A percentile compares a stretch with the other conserved stretches of the same genome.
Conservation (phyloP, 1,140 invertebrate species). For the Dryas iulia region DNA sequence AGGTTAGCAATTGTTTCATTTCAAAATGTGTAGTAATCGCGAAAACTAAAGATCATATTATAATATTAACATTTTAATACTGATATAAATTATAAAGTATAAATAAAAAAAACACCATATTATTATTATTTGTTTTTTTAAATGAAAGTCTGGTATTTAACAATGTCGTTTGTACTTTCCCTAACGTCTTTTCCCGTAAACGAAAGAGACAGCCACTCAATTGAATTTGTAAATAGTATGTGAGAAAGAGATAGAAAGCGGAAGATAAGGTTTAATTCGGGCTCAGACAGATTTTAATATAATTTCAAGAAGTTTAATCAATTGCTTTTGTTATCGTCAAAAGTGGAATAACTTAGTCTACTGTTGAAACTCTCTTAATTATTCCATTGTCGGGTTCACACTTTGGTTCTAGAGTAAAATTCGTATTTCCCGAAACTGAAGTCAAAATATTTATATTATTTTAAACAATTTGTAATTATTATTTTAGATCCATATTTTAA, state of each 20-base stretch:
- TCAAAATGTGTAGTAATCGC: too few species aligned
- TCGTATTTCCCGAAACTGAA: too few species aligned
- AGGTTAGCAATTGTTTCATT: too few species aligned
- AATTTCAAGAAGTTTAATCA: conserved; percentile 25
- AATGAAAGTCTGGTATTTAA: not conserved
- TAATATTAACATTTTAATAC: too few species aligned
- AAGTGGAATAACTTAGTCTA: not conserved
- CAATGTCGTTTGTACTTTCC: not conserved
- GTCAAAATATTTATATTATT: too few species aligned
- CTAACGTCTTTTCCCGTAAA: conserved; percentile 33
- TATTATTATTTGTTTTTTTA: too few species aligned
- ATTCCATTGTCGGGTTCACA: not conserved
- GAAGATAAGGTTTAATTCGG: conserved; percentile 31
- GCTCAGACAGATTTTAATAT: conserved; percentile 33
- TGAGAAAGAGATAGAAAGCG: conserved; percentile 34
- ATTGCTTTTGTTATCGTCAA: conserved; percentile 10
- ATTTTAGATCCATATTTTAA: too few species aligned
- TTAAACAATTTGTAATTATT: too few species aligned
- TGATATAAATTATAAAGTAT: too few species aligned
- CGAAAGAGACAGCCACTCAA: conserved; percentile 37
- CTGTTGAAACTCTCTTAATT: not conserved
- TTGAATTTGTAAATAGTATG: conserved; percentile 20
- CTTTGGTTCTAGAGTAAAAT: not conserved
- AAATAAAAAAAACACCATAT: too few species aligned
- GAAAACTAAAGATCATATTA: too few species aligned